Conservation (phyloP, 2,888 invertebrate genomes). For the Stenotaenia linearis region DNA sequence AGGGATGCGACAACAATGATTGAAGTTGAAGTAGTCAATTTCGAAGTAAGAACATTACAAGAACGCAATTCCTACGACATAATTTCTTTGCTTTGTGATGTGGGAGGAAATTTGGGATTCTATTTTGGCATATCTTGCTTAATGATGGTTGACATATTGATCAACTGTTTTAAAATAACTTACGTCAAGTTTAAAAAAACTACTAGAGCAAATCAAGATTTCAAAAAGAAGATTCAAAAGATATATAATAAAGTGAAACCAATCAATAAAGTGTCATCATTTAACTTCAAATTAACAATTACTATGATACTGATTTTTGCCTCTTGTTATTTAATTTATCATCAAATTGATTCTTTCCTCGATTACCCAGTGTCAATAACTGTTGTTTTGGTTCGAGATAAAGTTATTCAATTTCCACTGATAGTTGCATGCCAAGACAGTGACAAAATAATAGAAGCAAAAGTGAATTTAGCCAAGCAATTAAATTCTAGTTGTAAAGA, state of each 20-base stretch:
- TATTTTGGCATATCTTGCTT: too few species aligned
- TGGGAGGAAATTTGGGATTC: neutral
- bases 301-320: neutral
- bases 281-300: neutral
- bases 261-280: too few species aligned
- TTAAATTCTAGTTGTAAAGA: neutral
- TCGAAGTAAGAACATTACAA: neutral
- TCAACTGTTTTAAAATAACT: neutral
- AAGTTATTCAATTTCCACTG: neutral
- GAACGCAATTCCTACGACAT: neutral
- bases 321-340: neutral
- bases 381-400: neutral
- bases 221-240: too few species aligned
- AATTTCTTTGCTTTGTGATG: neutral
- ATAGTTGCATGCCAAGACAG: neutral
- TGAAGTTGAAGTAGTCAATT: too few species aligned
- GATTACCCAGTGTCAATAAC: neutral
- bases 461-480: neutral
- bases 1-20: too few species aligned
- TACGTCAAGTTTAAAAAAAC: too few species aligned
- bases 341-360: neutral
- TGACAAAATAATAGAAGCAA: neutral
- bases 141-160: neutral
- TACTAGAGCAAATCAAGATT: too few species aligned
- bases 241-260: too few species aligned